Base-by-base conservation (phyloP, 2,113 vertebrate genomes). In the Pelodiscus sinensis region DNA sequence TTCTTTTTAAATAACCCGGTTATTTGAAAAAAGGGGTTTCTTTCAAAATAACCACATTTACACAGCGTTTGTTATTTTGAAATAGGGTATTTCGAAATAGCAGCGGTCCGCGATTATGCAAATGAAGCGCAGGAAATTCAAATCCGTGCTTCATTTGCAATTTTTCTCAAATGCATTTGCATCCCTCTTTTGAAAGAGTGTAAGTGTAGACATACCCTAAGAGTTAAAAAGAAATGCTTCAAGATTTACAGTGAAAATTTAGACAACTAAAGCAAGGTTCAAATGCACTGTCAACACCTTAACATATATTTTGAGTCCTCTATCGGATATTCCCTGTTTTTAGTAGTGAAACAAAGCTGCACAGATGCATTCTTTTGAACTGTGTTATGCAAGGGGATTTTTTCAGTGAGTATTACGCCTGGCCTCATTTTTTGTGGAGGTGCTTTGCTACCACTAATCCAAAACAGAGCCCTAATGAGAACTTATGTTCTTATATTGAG, bases 401-500 rank as follows among this genome's bases (percentile, higher is more conserved):
- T 88, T 91, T 54, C 82, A n/a, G 75, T 92, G 73, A 58, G 71
- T 22, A 71, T 58, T 31, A 2, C 21, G 0, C 83, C 31, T 92
- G 31, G 54, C 56, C 60, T 62, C 15, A 11, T 29, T 22, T 86
- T 62, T 52, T 27, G 5, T 2, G 35, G 2, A 22, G 21, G 51
- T 7, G n/a, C 15, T 68, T 68, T 19, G 14, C 62, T 68, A 68
- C 31, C 65, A n/a, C 16, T 68, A 29, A 7, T 68, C 31, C 31
- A 35, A 19, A 68, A n/a, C n/a, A 78, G 24, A 58, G 83, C 56
- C 52, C 65, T 79, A 3, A 1, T 0, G 5, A 90, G 84, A n/a
- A 78, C n/a, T 27, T 85, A 9, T 1, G 0, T 0, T 51, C 5
- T 60, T 44, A 44, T 44, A 44, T 44, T 44, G 44, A 44, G 44